Evolutionary conservation across 2,888 invertebrate genomes (phyloP).

Genomic region (Brachynemurus nebulosus): DNA sequence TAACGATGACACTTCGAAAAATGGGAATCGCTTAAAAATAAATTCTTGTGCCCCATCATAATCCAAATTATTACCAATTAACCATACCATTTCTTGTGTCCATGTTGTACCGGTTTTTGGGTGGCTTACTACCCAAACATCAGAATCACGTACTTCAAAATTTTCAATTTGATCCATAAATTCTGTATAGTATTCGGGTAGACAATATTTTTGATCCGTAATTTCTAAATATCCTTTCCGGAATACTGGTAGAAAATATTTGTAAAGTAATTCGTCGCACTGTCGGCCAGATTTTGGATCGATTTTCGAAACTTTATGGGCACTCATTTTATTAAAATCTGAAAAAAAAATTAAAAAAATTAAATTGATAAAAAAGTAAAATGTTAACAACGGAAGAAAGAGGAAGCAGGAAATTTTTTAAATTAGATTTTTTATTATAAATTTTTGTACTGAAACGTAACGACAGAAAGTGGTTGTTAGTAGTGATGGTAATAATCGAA

Average conservation of each 20-base stretch:
- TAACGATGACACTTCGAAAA: background rate
- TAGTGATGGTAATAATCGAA: no score
- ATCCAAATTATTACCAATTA: background rate
- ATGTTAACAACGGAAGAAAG: no score
- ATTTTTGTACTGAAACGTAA: no score
- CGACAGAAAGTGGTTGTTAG: no score
- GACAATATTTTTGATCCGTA: background rate
- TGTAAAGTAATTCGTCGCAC: background rate
- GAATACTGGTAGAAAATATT: background rate
- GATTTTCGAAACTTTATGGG: no score
- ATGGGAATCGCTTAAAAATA: background rate
- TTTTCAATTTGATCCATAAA: constrained; percentile 12
- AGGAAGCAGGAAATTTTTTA: no score
- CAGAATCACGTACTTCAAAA: constrained; percentile 19
- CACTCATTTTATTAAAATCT: no score
- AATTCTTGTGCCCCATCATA: background rate
- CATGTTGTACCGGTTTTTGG: constrained; percentile 2
- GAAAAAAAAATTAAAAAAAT: no score
- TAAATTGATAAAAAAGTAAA: no score
- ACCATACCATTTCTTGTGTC: constrained; percentile 5
- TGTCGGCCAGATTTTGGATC: background rate
- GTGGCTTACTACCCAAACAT: constrained; percentile 15
- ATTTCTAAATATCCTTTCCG: background rate
- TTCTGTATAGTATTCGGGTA: background rate
- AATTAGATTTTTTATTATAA: no score